Evolutionary conservation across 2,888 invertebrate species (phyloP).

Genomic region (Hipparchia semele): DNA sequence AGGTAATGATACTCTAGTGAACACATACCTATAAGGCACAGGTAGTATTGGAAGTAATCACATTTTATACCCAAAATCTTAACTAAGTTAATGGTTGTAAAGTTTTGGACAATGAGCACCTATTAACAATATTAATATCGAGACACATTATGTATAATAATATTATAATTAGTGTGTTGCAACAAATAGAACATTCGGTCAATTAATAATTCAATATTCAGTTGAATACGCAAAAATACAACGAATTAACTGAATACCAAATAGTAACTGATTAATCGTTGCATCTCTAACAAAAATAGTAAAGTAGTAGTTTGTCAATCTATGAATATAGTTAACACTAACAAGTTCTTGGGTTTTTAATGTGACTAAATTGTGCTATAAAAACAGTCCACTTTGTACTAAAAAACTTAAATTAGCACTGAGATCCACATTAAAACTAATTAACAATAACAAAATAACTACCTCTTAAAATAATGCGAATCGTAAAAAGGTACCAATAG

Average conservation of each 20-base stretch:
- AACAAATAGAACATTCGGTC: no score
- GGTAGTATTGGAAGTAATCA: constrained; percentile 4
- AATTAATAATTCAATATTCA: no score
- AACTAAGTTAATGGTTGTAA: background rate
- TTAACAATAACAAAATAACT: constrained; percentile 43
- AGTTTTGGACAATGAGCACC: background rate
- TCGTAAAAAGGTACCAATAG: background rate
- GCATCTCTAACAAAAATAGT: no score
- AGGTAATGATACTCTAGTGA: constrained; percentile 57
- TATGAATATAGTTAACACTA: background rate
- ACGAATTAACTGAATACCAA: background rate
- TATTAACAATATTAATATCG: background rate
- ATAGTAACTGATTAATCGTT: background rate
- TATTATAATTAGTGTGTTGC: no score
- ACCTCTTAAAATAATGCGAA: background rate
- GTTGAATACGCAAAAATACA: background rate
- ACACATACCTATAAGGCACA: constrained; percentile 58
- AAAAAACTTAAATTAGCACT: constrained; percentile 48
- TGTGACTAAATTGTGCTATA: background rate
- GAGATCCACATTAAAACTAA: constrained; percentile 57
- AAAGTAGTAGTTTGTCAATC: no score
- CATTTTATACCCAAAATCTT: constrained; percentile 3
- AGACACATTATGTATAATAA: no score
- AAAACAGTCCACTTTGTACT: constrained; percentile 53
- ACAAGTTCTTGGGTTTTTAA: constrained; percentile 1